phyloP scores from a whole-genome alignment of 1,140 invertebrate genomes.

The Temnothorax longispinosus region DNA sequence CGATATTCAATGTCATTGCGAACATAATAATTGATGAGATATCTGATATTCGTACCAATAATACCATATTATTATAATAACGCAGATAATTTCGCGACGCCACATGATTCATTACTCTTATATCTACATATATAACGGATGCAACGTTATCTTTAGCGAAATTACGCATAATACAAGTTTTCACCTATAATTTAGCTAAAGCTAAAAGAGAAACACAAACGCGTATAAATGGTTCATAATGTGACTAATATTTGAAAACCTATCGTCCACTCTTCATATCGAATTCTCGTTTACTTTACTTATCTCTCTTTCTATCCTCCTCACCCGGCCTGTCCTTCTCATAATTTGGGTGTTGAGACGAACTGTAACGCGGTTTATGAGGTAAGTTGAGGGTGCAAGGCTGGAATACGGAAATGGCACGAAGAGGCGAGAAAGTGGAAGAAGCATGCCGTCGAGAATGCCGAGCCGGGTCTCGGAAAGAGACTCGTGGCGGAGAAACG shows the following conservation, averaged over 20 bases:
- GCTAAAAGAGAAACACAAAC: slow-evolving; percentile 45
- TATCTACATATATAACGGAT: not conserved
- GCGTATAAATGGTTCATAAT: slow-evolving; percentile 62
- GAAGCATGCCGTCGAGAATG: slow-evolving; percentile 26
- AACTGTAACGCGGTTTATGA: slow-evolving; percentile 64
- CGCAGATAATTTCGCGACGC: slow-evolving; percentile 1
- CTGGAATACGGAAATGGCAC: slow-evolving; percentile 49
- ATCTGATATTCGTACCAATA: slow-evolving; percentile 21
- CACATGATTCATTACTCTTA: not conserved
- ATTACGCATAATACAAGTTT: not conserved
- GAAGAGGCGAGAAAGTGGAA: slow-evolving; percentile 30
- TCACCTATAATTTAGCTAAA: slow-evolving; percentile 58
- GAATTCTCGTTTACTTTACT: slow-evolving; percentile 9
- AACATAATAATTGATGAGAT: slow-evolving; percentile 25
- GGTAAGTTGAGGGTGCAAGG: slow-evolving; percentile 36
- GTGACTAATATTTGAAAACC: slow-evolving; percentile 62
- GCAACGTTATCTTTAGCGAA: not conserved
- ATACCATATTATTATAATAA: slow-evolving; percentile 11
- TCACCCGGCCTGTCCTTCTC: slow-evolving; percentile 24
- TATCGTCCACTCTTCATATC: slow-evolving; percentile 15
- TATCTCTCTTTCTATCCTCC: not conserved
- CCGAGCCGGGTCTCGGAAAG: slow-evolving; percentile 17
- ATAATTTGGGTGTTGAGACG: slow-evolving; percentile 62
- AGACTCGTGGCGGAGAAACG: not conserved
- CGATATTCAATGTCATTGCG: not conserved